These are phyloP conservation scores for Cyphomyrus plagiostoma DNA, from an alignment of 2,113 vertebrate genomes.

Conservation along the genomic window DNA sequence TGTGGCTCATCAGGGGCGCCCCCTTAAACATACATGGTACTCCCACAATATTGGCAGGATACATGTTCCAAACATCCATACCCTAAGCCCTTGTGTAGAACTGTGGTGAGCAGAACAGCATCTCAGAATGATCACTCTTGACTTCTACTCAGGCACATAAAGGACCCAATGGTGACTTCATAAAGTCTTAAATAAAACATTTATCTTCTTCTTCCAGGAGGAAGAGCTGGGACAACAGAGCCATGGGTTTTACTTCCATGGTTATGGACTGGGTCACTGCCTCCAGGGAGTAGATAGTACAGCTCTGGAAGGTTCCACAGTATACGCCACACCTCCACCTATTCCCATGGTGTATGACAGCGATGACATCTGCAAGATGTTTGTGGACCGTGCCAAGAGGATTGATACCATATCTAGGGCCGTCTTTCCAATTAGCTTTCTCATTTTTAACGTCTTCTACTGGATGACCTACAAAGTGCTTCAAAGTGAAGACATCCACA, in stretches of 20 bases:
- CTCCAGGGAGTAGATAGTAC: constrained; percentile 54
- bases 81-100: no score
- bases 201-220: constrained; percentile 41
- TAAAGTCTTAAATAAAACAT: not conserved
- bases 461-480: constrained; percentile 91
- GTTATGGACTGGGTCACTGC: constrained; percentile 67
- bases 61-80: no score
- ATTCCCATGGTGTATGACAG: constrained; percentile 58
- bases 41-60: no score
- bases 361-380: constrained; percentile 60
- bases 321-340: constrained; percentile 61
- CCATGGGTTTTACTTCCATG: constrained; percentile 66
- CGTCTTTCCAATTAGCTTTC: constrained; percentile 84
- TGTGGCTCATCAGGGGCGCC: no score
- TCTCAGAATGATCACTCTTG: not conserved
- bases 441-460: constrained; percentile 90
- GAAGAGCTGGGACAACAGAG: constrained; percentile 72
- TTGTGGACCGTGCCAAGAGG: constrained; percentile 76
- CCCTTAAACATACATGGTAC: no score
- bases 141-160: not conserved
- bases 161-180: not conserved
- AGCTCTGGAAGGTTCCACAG: constrained; percentile 60
- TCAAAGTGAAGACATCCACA: constrained; percentile 70
- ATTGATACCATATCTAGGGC: constrained; percentile 86
- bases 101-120: not conserved